Base-by-base conservation (phyloP, 2,888 invertebrate species). In the Gortyna flavago region DNA sequence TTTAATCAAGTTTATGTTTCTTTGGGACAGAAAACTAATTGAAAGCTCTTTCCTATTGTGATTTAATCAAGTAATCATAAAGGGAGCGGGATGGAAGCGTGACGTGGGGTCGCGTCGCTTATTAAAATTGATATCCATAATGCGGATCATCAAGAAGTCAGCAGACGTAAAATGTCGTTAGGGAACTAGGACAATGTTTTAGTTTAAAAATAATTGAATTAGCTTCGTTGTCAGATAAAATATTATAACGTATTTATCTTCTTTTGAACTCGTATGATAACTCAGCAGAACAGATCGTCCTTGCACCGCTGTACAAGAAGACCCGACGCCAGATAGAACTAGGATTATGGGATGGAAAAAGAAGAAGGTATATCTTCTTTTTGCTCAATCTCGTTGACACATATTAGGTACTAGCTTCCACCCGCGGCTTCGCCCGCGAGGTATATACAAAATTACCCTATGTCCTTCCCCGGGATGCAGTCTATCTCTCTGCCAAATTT, bases 81-180 rank as follows among this genome's bases (percentile, higher is more conserved):
- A 77, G 64, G 81, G n/a, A 64, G 59, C 68, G 77, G 57, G 54
- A 75, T 70, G 67, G 54, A 78, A 78, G 72, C 81, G n/a, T 72
- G 68, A 54, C 70, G 69, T 79, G 61, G 85, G 83, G 80, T 71
- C 72, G 38, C 72, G 41, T 64, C 66, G 75, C 64, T 86, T 86
- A 84, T 84, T 84, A 84, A 86, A 86, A 80, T 86, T 86, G 80
- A 75, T 84, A 75, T 86, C 57, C 85, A 64, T 84, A 75, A 84
- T 61, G 72, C 38, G 64, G 77, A 64, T 41, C 70, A 67, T 64
- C 84, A 72, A 72, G 84, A 80, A 84, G 72, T 67, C 57, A 65
- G 35, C n/a, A 54, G 62, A 44, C 59, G 54, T 66, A 32, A 69
- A 86, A 84, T 79, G 80, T 70, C 66, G 70, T 84, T 84, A 86